Conservation (phyloP, 1,140 invertebrate genomes). For the Dendroctonus ponderosae region DNA sequence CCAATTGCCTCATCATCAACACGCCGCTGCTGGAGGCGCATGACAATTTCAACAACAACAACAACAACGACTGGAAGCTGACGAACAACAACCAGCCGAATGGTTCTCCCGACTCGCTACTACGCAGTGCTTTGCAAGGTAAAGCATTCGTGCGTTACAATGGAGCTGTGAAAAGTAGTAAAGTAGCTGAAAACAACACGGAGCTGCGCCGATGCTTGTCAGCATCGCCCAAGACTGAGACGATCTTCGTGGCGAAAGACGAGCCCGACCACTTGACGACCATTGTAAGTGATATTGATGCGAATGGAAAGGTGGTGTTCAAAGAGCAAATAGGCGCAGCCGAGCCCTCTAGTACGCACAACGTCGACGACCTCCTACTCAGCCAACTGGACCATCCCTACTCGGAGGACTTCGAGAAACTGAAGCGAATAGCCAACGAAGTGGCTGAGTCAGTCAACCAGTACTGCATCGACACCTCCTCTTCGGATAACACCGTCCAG, state of each 20-base stretch:
- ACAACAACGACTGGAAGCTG: constrained; percentile 76
- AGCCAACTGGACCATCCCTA: constrained; percentile 67
- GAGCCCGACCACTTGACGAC: constrained; percentile 51
- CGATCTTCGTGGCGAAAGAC: constrained; percentile 50
- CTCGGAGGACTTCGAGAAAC: constrained; percentile 71
- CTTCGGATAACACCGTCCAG: constrained; percentile 53
- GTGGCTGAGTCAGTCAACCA: constrained; percentile 68
- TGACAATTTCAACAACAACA: constrained; percentile 60
- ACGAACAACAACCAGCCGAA: constrained; percentile 43
- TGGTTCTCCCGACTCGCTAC: constrained; percentile 67
- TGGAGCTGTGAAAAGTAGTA: constrained; percentile 44
- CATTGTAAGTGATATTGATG: constrained; percentile 52
- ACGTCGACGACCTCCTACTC: constrained; percentile 69
- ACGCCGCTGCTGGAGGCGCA: constrained; percentile 56
- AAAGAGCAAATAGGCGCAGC: constrained; percentile 49
- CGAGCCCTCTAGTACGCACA: constrained; percentile 59
- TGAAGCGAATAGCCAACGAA: constrained; percentile 72
- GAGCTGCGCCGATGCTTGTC: constrained; percentile 53
- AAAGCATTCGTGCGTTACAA: constrained; percentile 62
- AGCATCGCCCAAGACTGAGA: constrained; percentile 54
- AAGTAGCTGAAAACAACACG: constrained; percentile 52
- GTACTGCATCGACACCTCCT: constrained; percentile 64
- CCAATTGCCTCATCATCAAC: constrained; percentile 51
- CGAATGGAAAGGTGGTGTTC: constrained; percentile 50
- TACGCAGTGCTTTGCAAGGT: constrained; percentile 78